phyloP scores from a whole-genome alignment of 2,888 invertebrate genomes.

The Lagria hirta region DNA sequence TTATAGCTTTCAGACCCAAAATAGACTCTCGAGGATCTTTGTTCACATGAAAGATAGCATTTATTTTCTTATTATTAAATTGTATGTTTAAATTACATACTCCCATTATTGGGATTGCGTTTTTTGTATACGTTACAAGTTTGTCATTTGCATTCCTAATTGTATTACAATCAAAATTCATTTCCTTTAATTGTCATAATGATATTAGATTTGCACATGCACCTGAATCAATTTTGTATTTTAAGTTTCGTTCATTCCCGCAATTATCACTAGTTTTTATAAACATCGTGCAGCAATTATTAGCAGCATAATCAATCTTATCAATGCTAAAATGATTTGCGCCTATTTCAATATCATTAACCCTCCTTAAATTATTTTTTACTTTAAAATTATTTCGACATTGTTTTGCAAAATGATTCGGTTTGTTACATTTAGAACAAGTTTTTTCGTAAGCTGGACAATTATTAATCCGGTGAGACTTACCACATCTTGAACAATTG shows the following conservation, averaged over 20 bases:
- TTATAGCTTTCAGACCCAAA: too few relatives aligned
- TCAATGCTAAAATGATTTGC: background rate
- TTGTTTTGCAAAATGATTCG: slow-evolving; percentile 12
- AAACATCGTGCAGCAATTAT: too few relatives aligned
- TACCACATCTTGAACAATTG: slow-evolving; percentile 13
- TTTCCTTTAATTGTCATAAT: slow-evolving; percentile 5
- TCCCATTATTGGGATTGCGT: slow-evolving; percentile 24
- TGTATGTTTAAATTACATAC: slow-evolving; percentile 21
- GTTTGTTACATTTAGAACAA: slow-evolving; percentile 11
- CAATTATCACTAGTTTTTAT: slow-evolving; percentile 18
- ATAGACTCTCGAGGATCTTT: too few relatives aligned
- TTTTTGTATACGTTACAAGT: slow-evolving; percentile 21
- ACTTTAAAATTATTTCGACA: slow-evolving; percentile 6
- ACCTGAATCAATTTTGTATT: slow-evolving; percentile 18
- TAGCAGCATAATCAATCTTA: too few relatives aligned
- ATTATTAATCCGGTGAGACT: slow-evolving; percentile 5
- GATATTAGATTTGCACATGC: slow-evolving; percentile 26
- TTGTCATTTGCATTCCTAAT: slow-evolving; percentile 21
- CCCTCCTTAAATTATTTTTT: too few relatives aligned
- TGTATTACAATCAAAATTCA: slow-evolving; percentile 8
- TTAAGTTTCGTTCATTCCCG: slow-evolving; percentile 19
- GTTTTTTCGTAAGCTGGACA: slow-evolving; percentile 14
- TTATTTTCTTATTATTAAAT: slow-evolving; percentile 8
- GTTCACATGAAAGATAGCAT: background rate
- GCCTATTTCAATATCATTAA: too few relatives aligned